Conservation (phyloP, 2,888 invertebrate species). For the Silvanus unidentatus region DNA sequence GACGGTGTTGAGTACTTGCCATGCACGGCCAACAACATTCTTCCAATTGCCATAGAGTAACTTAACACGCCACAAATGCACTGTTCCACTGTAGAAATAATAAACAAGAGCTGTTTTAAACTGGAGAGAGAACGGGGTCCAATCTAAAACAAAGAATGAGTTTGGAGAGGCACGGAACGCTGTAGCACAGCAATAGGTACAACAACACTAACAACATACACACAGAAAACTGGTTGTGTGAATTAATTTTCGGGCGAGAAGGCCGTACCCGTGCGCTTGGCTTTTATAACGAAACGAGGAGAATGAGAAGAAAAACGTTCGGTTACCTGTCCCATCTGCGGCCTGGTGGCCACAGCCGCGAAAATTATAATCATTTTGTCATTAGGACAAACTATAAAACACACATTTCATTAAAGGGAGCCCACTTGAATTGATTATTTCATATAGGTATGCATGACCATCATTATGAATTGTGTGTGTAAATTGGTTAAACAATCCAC, state of each 20-base stretch:
- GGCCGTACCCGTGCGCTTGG: conserved; percentile 17
- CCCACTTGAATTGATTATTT: not conserved
- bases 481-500: too few relatives aligned
- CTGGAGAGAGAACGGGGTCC: conserved; percentile 42
- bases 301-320: conserved; percentile 15
- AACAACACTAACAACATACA: not conserved
- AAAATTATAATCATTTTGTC: conserved; percentile 42
- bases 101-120: conserved; percentile 45
- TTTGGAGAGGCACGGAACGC: conserved; percentile 27
- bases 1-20: conserved; percentile 18
- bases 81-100: conserved; percentile 39
- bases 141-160: conserved; percentile 43
- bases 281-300: conserved; percentile 13
- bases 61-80: not conserved
- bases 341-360: conserved; percentile 26
- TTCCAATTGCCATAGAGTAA: too few relatives aligned
- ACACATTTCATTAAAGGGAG: conserved; percentile 32
- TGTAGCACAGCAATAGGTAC: conserved; percentile 3
- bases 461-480: too few relatives aligned
- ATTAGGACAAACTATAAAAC: conserved; percentile 34
- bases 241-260: conserved; percentile 43
- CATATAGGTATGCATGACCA: too few relatives aligned
- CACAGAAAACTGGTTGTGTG: conserved; percentile 43
- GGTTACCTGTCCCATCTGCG: conserved; percentile 13
- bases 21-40: conserved; percentile 15